Evolutionary conservation across 2,888 invertebrate genomes (phyloP).

Genomic region (Drosophila cognata): DNA sequence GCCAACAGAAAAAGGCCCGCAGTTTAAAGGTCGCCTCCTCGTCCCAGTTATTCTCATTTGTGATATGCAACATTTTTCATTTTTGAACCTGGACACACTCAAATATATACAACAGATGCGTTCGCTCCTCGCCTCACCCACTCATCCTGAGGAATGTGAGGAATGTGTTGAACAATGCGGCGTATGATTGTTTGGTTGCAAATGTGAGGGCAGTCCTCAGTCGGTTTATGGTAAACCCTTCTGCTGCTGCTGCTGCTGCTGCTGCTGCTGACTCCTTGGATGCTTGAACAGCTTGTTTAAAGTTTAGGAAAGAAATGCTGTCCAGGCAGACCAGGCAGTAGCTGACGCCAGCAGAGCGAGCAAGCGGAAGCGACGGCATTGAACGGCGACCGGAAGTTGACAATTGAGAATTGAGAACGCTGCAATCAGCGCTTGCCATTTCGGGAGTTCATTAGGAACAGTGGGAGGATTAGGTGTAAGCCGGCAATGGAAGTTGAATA

Average conservation of each 20-base stretch:
- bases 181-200: constrained; percentile 72
- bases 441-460: constrained; percentile 3
- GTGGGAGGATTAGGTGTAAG: constrained; percentile 6
- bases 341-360: neutral
- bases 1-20: constrained; percentile 55
- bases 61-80: constrained; percentile 53
- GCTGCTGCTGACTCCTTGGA: no score
- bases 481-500: constrained; percentile 29
- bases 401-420: constrained; percentile 37
- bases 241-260: neutral
- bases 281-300: constrained; percentile 4
- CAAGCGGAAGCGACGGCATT: constrained; percentile 40
- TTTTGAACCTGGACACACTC: constrained; percentile 38
- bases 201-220: constrained; percentile 52
- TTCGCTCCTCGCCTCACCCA: neutral
- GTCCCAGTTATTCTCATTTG: constrained; percentile 25
- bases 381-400: constrained; percentile 60
- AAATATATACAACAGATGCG: constrained; percentile 52
- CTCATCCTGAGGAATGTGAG: neutral
- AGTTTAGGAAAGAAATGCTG: constrained; percentile 39
- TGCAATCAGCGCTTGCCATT: constrained; percentile 54
- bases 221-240: constrained; percentile 49
- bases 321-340: constrained; percentile 19
- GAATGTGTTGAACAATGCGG: constrained; percentile 65
- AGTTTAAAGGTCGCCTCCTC: constrained; percentile 62